Evolutionary conservation across 2,888 invertebrate genomes (phyloP).

Genomic region (Micoletzkya japonica): DNA sequence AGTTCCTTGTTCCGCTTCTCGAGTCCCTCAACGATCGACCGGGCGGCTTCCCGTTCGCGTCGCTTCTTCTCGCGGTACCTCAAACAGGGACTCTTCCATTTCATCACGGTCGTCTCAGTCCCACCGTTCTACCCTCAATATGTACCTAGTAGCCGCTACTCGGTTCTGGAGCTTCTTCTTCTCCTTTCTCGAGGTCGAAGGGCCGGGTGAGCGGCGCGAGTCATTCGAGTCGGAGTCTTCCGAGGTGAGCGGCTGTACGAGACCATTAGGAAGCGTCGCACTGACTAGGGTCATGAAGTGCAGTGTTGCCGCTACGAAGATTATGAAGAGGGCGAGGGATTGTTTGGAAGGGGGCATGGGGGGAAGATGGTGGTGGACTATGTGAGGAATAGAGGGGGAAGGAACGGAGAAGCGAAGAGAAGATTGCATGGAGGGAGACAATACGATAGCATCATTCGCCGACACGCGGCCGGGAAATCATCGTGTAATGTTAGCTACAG

Average conservation of each 20-base stretch:
- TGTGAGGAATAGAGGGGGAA: too few relatives aligned
- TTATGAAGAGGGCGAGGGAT: too few relatives aligned
- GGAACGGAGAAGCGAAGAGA: too few relatives aligned
- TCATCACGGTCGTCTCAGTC: neutral
- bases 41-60: constrained; percentile 34
- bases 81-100: constrained; percentile 22
- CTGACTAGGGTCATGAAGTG: too few relatives aligned
- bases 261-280: too few relatives aligned
- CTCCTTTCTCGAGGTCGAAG: constrained; percentile 11
- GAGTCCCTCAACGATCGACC: constrained; percentile 32
- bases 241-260: neutral
- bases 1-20: constrained; percentile 37
- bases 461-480: too few relatives aligned
- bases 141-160: constrained; percentile 27
- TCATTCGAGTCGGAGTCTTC: neutral
- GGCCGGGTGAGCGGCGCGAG: constrained; percentile 8
- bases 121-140: neutral
- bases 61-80: constrained; percentile 51
- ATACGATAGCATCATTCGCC: too few relatives aligned
- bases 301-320: too few relatives aligned
- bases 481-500: too few relatives aligned
- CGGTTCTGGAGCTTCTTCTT: constrained; percentile 30
- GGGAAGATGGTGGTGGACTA: too few relatives aligned
- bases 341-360: too few relatives aligned
- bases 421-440: too few relatives aligned